Percentiles rank a stretch among this genome's conserved stretches.
Evolutionary conservation across 2,113 vertebrate genomes (phyloP).

Genomic region (Lepus timidus): DNA sequence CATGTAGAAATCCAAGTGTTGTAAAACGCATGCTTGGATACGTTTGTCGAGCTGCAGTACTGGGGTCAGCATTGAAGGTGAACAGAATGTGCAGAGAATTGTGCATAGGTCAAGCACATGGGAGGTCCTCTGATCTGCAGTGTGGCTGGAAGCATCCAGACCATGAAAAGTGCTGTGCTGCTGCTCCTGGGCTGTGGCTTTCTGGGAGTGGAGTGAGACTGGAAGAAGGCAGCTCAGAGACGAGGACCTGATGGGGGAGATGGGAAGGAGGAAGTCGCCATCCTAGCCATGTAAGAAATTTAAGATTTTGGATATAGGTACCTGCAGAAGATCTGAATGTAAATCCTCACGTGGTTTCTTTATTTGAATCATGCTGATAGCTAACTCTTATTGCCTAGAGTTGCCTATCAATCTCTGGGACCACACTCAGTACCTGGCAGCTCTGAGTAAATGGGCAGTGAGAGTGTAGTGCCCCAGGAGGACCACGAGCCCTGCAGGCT

Average conservation of each 20-base stretch:
- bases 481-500: background rate
- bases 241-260: background rate
- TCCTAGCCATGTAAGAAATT: background rate
- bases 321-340: background rate
- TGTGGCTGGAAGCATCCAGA: background rate
- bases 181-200: accelerated
- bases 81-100: background rate
- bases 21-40: background rate
- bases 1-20: background rate
- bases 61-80: background rate
- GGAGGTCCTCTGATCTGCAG: background rate
- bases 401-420: background rate
- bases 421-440: background rate
- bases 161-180: background rate
- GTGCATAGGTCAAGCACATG: background rate
- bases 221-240: background rate
- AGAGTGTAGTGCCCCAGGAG: background rate
- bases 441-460: accelerated
- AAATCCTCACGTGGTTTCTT: background rate
- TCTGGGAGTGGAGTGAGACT: background rate
- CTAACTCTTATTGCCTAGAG: background rate
- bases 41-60: background rate
- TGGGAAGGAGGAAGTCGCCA: no score
- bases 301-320: background rate
- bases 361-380: background rate